Conservation (phyloP, 2,797 vertebrate species). For the Furcifer pardalis region DNA sequence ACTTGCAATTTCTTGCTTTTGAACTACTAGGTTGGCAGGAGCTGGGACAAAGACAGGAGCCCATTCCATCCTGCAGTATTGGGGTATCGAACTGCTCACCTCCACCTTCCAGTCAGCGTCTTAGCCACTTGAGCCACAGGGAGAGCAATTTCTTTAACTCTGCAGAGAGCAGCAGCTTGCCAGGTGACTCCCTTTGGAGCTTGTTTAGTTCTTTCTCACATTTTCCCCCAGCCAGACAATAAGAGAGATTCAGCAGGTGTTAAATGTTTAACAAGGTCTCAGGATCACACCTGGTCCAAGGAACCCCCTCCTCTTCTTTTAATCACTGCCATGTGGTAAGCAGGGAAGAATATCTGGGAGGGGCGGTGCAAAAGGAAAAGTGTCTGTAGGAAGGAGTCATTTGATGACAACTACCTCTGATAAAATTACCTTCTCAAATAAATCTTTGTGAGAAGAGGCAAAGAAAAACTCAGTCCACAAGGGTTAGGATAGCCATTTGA, state of each 20-base stretch:
- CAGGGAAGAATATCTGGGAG: background rate
- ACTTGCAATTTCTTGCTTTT: no score
- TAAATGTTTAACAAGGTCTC: constrained; percentile 39
- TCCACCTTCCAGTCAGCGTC: no score
- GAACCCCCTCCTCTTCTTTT: background rate
- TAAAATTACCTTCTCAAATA: background rate
- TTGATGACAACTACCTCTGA: background rate
- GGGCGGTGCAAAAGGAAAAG: no score
- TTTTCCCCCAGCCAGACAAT: constrained; percentile 9
- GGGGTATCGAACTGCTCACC: no score
- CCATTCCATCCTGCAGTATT: no score
- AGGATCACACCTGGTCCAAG: constrained; percentile 30
- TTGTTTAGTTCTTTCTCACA: constrained; percentile 11
- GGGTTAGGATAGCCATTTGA: background rate
- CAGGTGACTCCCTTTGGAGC: constrained; percentile 9
- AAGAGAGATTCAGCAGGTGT: constrained; percentile 16
- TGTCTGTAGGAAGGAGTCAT: background rate
- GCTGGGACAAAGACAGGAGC: no score
- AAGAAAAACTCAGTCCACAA: background rate
- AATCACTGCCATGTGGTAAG: background rate
- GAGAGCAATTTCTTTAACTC: background rate
- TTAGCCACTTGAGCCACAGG: background rate
- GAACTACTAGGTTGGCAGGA: no score
- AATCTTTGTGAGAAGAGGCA: background rate
- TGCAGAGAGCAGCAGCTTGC: background rate